Conservation (phyloP, 2,888 invertebrate genomes). For the Drosophila testacea region DNA sequence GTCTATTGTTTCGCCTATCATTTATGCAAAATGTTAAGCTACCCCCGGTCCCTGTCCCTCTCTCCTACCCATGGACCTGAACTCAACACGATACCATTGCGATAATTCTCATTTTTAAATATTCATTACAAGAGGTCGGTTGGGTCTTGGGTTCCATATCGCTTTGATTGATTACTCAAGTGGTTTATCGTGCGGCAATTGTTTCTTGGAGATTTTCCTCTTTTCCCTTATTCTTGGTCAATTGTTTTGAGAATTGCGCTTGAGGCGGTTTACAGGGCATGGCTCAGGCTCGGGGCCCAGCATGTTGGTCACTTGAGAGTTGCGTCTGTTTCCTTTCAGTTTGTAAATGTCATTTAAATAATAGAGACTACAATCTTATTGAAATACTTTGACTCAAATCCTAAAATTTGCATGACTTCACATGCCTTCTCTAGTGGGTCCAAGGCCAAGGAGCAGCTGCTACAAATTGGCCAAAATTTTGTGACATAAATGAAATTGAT, state of each 20-base stretch:
- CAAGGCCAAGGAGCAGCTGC: conserved; percentile 43
- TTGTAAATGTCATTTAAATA: conserved; percentile 55
- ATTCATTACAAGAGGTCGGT: conserved; percentile 74
- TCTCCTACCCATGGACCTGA: conserved; percentile 3
- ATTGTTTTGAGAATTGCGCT: conserved; percentile 52
- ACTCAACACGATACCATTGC: conserved; percentile 51
- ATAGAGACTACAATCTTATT: conserved; percentile 35
- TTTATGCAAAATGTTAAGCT: conserved; percentile 70
- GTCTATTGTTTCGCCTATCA: conserved; percentile 75
- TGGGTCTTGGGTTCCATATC: conserved; percentile 50
- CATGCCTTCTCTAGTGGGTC: conserved; percentile 52
- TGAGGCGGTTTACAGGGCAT: conserved; percentile 31
- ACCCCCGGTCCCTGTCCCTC: conserved; percentile 19
- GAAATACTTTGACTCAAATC: conserved; percentile 33
- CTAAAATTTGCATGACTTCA: conserved; percentile 67
- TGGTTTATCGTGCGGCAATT: conserved; percentile 74
- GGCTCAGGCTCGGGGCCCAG: conserved; percentile 47
- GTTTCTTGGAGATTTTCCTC: conserved; percentile 52
- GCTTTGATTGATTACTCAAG: conserved; percentile 79
- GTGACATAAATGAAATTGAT: conserved; percentile 67
- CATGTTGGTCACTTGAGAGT: conserved; percentile 78
- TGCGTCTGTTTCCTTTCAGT: conserved; percentile 69
- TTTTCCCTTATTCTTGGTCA: conserved; percentile 1
- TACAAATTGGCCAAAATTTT: conserved; percentile 43
- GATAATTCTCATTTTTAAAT: conserved; percentile 77